Evolutionary conservation across 2,888 invertebrate genomes (phyloP).

Genomic region (Cantharis rufa): DNA sequence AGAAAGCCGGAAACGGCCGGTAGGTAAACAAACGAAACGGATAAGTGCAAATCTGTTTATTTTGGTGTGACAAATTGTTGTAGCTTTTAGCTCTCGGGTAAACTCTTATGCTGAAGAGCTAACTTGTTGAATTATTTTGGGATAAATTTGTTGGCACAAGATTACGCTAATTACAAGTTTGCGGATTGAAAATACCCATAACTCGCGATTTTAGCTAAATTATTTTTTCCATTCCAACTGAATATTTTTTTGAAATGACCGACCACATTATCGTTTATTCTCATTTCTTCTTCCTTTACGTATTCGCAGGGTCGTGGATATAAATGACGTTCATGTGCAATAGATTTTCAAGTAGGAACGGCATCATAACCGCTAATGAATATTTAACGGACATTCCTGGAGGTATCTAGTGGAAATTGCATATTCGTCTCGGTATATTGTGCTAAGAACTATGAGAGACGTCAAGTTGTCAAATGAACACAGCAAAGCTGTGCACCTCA

Average conservation of each 20-base stretch:
- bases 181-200: background rate
- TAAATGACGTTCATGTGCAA: background rate
- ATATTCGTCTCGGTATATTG: background rate
- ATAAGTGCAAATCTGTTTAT: background rate
- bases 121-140: background rate
- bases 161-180: background rate
- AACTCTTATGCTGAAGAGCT: background rate
- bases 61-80: background rate
- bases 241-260: background rate
- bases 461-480: slow-evolving; percentile 16
- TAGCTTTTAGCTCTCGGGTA: background rate
- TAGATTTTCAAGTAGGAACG: background rate
- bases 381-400: background rate
- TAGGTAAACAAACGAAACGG: background rate
- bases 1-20: background rate
- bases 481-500: slow-evolving; percentile 12
- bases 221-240: too few relatives aligned
- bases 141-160: background rate
- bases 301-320: background rate
- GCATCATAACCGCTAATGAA: background rate
- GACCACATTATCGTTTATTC: background rate
- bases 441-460: background rate
- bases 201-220: background rate
- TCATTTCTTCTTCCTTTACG: background rate
- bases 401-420: slow-evolving; percentile 2